Conservation (phyloP, 92 coral and sea anemone genomes). For the Bergia sp. region DNA sequence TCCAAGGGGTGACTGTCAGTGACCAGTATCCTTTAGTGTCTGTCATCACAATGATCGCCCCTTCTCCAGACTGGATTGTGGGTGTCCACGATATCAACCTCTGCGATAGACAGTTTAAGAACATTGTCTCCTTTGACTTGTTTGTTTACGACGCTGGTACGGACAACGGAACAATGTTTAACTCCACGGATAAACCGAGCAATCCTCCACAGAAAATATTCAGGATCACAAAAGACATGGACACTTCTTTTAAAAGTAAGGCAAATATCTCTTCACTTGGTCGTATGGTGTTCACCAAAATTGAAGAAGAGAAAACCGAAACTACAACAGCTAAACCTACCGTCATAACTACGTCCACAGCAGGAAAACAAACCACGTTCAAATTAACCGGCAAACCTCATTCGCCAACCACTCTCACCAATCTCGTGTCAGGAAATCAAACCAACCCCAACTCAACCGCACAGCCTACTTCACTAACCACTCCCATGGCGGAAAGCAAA, state of each 20-base stretch:
- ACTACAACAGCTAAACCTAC: no score
- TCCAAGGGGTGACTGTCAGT: slow-evolving; percentile 9
- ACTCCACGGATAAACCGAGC: not conserved
- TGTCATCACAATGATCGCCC: slow-evolving; percentile 44
- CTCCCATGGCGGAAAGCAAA: no score
- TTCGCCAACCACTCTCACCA: not conserved
- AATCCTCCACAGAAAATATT: slow-evolving; percentile 33
- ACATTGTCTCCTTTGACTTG: slow-evolving; percentile 20
- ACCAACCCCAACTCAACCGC: no score
- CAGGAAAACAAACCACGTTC: no score
- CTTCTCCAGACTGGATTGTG: slow-evolving; percentile 45
- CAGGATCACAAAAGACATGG: slow-evolving; percentile 44
- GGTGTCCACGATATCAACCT: slow-evolving; percentile 37
- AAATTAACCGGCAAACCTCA: no score
- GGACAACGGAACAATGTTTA: slow-evolving; percentile 46
- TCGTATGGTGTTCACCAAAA: slow-evolving; percentile 26
- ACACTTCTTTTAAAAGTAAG: slow-evolving; percentile 37
- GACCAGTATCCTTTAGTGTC: slow-evolving; percentile 35
- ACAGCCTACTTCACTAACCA: no score
- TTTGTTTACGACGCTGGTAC: slow-evolving; percentile 50
- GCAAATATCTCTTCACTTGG: slow-evolving; percentile 26
- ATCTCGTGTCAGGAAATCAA: slow-evolving; percentile 25
- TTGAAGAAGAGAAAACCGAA: not conserved
- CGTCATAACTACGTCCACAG: no score
- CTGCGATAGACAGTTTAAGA: slow-evolving; percentile 27